Conservation (phyloP, 1,140 invertebrate genomes). For the Lucilia cuprina region DNA sequence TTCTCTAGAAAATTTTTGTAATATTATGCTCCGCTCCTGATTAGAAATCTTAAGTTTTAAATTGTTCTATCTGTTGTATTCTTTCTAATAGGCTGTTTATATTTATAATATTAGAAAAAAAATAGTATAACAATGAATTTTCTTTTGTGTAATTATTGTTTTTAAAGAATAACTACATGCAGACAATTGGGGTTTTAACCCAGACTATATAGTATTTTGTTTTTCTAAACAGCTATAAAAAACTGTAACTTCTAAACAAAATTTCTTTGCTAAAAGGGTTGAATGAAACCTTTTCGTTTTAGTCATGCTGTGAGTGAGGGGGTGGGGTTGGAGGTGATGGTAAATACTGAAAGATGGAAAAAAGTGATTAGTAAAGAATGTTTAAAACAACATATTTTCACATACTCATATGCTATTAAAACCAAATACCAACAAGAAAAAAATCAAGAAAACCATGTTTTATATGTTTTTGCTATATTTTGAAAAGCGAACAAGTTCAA, state of each 20-base stretch:
- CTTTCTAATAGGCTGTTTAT: background rate
- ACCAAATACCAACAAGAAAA: background rate
- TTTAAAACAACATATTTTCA: constrained; percentile 8
- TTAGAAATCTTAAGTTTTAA: too few species aligned
- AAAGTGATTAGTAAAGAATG: constrained; percentile 6
- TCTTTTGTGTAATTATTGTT: background rate
- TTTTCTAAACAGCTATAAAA: background rate
- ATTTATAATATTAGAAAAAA: background rate
- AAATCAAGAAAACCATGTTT: background rate
- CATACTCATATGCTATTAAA: background rate
- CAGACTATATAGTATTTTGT: background rate
- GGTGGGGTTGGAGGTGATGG: too few species aligned
- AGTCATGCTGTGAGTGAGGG: background rate
- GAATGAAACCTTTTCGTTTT: background rate
- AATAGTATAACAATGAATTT: background rate
- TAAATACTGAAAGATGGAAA: background rate
- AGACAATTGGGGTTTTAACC: background rate
- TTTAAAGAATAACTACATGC: background rate
- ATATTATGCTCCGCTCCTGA: too few species aligned
- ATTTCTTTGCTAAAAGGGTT: background rate
- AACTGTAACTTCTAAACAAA: background rate
- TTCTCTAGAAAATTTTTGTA: too few species aligned
- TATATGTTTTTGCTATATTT: background rate
- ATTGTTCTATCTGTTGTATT: background rate
- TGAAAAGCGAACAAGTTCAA: constrained; percentile 2